Conservation (phyloP, 1,140 invertebrate species). For the Panonychus citri region DNA sequence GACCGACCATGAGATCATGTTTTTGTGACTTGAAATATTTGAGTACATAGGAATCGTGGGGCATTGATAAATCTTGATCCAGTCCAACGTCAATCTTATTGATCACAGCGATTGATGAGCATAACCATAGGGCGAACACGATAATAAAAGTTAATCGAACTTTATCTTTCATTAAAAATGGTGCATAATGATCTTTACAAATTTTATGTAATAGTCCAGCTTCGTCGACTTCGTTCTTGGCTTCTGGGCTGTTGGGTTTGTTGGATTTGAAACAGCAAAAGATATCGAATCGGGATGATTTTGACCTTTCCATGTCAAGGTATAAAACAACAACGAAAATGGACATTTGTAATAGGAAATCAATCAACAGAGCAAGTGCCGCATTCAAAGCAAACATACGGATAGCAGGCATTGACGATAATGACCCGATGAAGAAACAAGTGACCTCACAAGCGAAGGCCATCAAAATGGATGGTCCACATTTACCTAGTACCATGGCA, state of each 20-base stretch:
- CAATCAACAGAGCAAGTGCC: constrained; percentile 76
- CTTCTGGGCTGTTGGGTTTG: neutral
- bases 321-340: constrained; percentile 79
- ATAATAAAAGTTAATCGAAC: constrained; percentile 34
- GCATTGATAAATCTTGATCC: constrained; percentile 69
- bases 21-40: constrained; percentile 51
- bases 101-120: constrained; percentile 56
- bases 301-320: constrained; percentile 58
- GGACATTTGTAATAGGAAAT: constrained; percentile 89
- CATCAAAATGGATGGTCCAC: constrained; percentile 70
- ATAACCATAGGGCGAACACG: constrained; percentile 72
- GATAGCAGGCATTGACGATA: constrained; percentile 93
- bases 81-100: constrained; percentile 60
- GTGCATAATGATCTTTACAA: constrained; percentile 63
- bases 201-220: constrained; percentile 58
- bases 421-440: constrained; percentile 63
- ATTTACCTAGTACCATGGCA: constrained; percentile 43
- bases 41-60: constrained; percentile 60
- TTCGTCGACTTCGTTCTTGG: constrained; percentile 15
- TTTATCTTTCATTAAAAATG: constrained; percentile 51
- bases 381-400: constrained; percentile 88
- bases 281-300: constrained; percentile 20
- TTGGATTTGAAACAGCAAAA: constrained; percentile 5
- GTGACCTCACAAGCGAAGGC: constrained; percentile 56
- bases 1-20: constrained; percentile 50